Conservation (phyloP, 2,888 invertebrate genomes). For the Metacarcinus magister region DNA sequence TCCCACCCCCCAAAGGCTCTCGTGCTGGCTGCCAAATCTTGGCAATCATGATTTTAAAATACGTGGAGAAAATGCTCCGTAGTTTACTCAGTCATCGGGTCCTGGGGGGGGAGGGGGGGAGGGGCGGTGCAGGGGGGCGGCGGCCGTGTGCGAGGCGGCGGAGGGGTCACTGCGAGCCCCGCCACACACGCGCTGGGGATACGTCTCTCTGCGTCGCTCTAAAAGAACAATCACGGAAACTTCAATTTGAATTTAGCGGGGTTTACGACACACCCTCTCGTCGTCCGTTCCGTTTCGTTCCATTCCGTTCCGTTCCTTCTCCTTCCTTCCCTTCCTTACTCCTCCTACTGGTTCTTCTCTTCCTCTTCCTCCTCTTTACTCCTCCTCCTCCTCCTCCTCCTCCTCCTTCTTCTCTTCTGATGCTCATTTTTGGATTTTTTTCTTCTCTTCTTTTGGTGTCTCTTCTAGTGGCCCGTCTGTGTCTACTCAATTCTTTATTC, state of each 20-base stretch:
- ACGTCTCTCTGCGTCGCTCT: constrained; percentile 57
- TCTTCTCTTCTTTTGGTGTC: neutral
- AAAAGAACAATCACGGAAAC: constrained; percentile 79
- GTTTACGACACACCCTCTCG: constrained; percentile 68
- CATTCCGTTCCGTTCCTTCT: neutral
- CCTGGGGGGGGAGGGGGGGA: neutral
- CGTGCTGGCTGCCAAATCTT: constrained; percentile 77
- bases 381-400: neutral
- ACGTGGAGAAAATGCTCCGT: constrained; percentile 72
- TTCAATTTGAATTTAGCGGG: constrained; percentile 78
- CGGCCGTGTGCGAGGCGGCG: neutral
- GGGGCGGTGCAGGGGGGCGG: neutral
- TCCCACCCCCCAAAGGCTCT: neutral
- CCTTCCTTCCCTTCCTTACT: neutral
- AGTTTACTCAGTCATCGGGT: constrained; percentile 73
- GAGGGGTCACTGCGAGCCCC: neutral
- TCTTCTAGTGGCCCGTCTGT: neutral
- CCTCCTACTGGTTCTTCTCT: neutral
- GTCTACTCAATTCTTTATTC: neutral
- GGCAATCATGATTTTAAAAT: constrained; percentile 80
- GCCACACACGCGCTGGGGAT: constrained; percentile 41
- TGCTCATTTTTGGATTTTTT: neutral
- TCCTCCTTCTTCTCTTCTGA: neutral
- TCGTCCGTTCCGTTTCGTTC: constrained; percentile 4
- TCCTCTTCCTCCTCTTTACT: neutral